Base-by-base conservation (phyloP, 2,113 vertebrate genomes). In the Xiphias gladius region DNA sequence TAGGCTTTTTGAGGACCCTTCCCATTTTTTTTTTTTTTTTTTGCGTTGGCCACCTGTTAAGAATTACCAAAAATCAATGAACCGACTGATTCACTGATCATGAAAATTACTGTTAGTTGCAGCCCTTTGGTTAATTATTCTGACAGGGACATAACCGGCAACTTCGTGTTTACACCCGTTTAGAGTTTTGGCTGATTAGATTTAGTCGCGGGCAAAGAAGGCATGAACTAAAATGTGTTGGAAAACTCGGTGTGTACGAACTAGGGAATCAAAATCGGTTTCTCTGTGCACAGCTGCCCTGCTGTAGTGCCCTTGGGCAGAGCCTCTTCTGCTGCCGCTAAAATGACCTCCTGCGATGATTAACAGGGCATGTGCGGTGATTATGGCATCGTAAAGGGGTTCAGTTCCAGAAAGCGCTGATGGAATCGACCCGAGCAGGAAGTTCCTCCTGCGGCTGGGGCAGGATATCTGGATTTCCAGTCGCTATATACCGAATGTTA, bases 351-450 rank as follows among this genome's bases (percentile, higher is more conserved):
- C 9, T 16, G 20, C 0, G 16, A 5, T 55, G 7, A 17, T 17
- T 35, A n/a, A 43, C 0, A 17, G 4, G 35, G 20, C 1, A 3
- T 14, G 2, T 28, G 10, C 14, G 4, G 30, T 22, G 50, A 43
- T 14, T 19, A 52, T 12, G 3, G 0, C 5, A 39, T 28, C 14
- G 7, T 4, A 4, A 2, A 10, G 24, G 26, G 22, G 1, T 4
- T 13, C 41, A 19, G 12, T 66, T 69, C 22, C 20, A 12, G 9
- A 46, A 69, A 41, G 41, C 48, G 26, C 8, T 48, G 17, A 48
- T 24, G 17, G 2, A 13, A 26, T 28, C 30, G 58, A 50, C 7
- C n/a, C 5, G 35, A 83, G 2, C 85, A 86, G 91, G 89, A 91
- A 89, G 91, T 87, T 19, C n/a, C 16, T 62, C 13, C 11, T 43